Evolutionary conservation across 2,113 vertebrate species (phyloP).

Genomic region (Poecile atricapillus): DNA sequence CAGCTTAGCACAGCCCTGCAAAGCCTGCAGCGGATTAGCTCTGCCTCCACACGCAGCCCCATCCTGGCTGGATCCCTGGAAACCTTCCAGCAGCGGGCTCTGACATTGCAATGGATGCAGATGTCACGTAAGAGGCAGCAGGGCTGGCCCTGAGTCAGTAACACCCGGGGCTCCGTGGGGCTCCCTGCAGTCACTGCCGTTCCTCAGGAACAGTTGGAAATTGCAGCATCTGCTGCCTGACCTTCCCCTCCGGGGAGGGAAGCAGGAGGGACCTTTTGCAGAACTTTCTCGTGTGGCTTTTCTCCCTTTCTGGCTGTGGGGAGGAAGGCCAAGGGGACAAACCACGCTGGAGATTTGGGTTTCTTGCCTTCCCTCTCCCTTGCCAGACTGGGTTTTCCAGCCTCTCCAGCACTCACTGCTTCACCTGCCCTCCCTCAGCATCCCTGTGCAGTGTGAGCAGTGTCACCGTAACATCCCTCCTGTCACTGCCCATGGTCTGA

Average conservation of each 20-base stretch:
- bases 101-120: neutral
- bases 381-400: neutral
- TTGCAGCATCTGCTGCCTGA: neutral
- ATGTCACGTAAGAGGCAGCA: neutral
- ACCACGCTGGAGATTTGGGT: neutral
- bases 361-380: neutral
- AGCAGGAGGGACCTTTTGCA: neutral
- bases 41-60: neutral
- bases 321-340: neutral
- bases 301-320: neutral
- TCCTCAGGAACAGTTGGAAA: neutral
- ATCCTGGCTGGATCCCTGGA: neutral
- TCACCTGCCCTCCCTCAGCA: neutral
- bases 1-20: neutral
- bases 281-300: neutral
- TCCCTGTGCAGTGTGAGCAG: neutral
- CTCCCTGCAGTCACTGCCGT: neutral
- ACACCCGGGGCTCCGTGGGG: neutral
- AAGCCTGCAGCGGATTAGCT: neutral
- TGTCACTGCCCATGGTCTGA: accelerated
- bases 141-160: neutral
- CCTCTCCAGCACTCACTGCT: accelerated
- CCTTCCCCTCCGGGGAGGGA: neutral
- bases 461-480: accelerated
- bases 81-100: neutral